Evolutionary conservation across 1,140 invertebrate species (phyloP), one percentile per base, ranked within the genome.

Genomic region (Acyrthosiphon pisum): DNA sequence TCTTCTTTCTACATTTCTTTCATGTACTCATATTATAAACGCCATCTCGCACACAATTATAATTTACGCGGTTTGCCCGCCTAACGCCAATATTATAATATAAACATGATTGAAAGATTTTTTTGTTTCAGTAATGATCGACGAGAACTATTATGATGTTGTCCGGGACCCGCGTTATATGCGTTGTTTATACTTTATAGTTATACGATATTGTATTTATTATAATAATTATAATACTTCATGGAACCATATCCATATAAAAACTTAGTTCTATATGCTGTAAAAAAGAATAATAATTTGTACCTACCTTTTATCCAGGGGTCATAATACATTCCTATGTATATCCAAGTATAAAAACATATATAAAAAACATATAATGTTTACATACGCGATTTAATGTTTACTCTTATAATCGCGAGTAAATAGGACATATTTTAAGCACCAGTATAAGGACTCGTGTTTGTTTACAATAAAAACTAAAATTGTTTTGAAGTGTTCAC

Each of bases 141-240:
- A 6, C 30, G 56, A 30, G 56, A 8, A 14, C 26, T 76, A 76
- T 76, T n/a, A 76, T 18, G 60, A 76, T 76, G 60, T n/a, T 68
- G 60, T 76, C 30, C 14, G 14, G 14, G 30, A 18, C 11, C n/a
- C 30, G 60, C 60, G 30, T 76, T 76, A 76, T n/a, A 18, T 76
- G 23, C n/a, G 30, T 76, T 76, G n/a, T 76, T 76, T 18, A 11
- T 53, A 76, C n/a, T n/a, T 76, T n/a, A 7, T 76, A 76, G 2
- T 53, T 53, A 53, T 76, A n/a, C 30, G 60, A 76, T 76, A n/a
- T 76, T n/a, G 60, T 76, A n/a, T 76, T 76, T n/a, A 76, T 76
- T 76, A 76, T n/a, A 35, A 76, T 76, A 76, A 76, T 76, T 76
- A 18, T 68, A 68, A 68, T 68, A 68, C 26, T 68, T 68, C 60